phyloP scores from a whole-genome alignment of 1,140 invertebrate genomes.

The Zaprionus africanus region DNA sequence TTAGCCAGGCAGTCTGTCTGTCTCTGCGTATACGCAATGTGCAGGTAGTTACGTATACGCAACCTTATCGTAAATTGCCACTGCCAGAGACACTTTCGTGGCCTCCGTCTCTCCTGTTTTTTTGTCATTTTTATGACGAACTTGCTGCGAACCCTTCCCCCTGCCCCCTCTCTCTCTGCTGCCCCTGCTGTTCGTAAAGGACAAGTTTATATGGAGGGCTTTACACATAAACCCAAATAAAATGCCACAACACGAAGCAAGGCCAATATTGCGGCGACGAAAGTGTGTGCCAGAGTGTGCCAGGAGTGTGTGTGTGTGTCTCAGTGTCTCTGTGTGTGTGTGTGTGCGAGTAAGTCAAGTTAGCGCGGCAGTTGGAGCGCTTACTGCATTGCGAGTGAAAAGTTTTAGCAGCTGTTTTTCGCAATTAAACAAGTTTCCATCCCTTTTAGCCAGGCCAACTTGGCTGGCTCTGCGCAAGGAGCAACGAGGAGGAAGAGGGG shows the following conservation, averaged over 20 bases:
- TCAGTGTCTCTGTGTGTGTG: background rate
- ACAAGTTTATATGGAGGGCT: conserved; percentile 72
- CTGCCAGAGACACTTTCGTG: conserved; percentile 46
- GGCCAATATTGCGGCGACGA: conserved; percentile 54
- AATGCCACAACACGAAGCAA: conserved; percentile 64
- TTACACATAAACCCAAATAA: conserved; percentile 68
- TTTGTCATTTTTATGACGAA: conserved; percentile 44
- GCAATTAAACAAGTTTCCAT: conserved; percentile 77
- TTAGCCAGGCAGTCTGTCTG: conserved; percentile 21
- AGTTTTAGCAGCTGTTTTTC: conserved; percentile 64
- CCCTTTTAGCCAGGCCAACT: conserved; percentile 34
- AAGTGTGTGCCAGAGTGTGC: background rate
- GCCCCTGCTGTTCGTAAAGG: conserved; percentile 50
- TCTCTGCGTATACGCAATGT: conserved; percentile 63
- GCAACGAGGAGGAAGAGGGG: too few relatives aligned
- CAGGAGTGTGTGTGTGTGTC: background rate
- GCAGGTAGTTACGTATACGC: conserved; percentile 47
- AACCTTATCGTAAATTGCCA: conserved; percentile 66
- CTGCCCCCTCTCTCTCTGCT: background rate
- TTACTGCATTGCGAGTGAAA: conserved; percentile 45
- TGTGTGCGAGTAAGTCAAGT: conserved; percentile 34
- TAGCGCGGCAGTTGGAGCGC: conserved; percentile 32
- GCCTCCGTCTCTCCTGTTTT: background rate
- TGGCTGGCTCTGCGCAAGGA: too few relatives aligned
- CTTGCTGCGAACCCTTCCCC: background rate